phyloP scores from a whole-genome alignment of 2,797 vertebrate genomes.

The Crypturellus tataupa region DNA sequence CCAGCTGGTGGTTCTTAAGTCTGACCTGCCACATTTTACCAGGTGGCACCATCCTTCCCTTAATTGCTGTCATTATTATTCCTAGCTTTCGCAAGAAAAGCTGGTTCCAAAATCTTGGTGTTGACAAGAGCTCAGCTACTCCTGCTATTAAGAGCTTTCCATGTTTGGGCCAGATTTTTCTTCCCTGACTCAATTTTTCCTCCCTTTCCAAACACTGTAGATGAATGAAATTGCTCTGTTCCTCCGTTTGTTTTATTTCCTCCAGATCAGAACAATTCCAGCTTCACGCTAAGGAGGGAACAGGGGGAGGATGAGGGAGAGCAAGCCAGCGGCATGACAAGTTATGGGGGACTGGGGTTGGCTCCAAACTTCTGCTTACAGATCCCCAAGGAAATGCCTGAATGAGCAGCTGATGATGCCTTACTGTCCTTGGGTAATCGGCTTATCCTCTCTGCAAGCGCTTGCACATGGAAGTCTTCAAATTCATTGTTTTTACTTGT shows the following conservation, averaged over 20 bases:
- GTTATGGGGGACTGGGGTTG: accelerated
- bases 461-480: background rate
- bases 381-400: background rate
- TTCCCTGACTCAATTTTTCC: background rate
- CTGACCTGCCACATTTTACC: background rate
- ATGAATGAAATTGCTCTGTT: background rate
- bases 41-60: background rate
- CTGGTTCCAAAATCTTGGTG: background rate
- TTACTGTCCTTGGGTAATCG: background rate
- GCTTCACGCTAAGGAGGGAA: background rate
- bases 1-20: background rate
- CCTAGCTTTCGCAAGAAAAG: background rate
- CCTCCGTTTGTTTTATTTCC: background rate
- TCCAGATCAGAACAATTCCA: background rate
- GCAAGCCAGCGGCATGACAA: background rate
- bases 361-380: background rate
- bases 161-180: background rate
- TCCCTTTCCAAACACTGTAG: background rate
- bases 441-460: background rate
- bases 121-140: background rate
- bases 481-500: background rate
- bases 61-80: background rate
- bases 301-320: background rate
- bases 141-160: background rate
- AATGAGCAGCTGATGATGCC: background rate